Base-by-base conservation (phyloP, 53 echinoderm and acorn worm genomes). In the Apostichopus leukothele region DNA sequence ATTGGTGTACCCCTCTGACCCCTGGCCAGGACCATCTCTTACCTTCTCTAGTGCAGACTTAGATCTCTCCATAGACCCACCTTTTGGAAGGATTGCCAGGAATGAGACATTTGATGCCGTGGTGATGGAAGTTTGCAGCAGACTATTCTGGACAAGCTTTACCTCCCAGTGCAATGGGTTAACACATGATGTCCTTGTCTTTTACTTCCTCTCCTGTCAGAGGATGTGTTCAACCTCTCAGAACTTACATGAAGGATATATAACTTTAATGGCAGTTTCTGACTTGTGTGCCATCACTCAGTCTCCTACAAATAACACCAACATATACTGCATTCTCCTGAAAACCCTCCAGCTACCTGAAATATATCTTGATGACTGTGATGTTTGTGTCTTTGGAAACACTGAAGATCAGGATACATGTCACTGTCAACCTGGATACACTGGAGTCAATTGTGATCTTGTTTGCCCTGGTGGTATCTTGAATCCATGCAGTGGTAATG, bases 181-280 rank as follows among this genome's bases (percentile, higher is more conserved):
- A 25, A 90, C 88, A 51, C 88, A 90, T 26, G 91, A 86, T 75
- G 68, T 78, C 22, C 23, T 92, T 68, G 91, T 90, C 54, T 96
- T 96, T 90, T 96, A 84, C 88, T 91, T 89, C 79, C 73, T 96
- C 90, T 91, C 94, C 55, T 96, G 96, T 74, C 75, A 93, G 57
- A 93, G 83, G 20, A 86, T 91, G 76, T 93, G 89, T 74, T 90
- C 92, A 13, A 87, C 89, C 14, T 89, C 93, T 18, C 87, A 63
- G 50, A 88, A 79, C 10, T 52, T 88, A 67, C 91, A 94, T 55
- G 83, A 86, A 59, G 96, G 91, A 6, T 93, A 90, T 83, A 79
- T 88, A 51, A 86, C 86, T 20, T 76, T 96, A 61, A 75, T 86
- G 27, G 75, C 83, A 21, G 71, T 91, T 3, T 73, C 84, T 63